phyloP scores from a whole-genome alignment of 2,888 invertebrate genomes.

The Lymantria dispar region DNA sequence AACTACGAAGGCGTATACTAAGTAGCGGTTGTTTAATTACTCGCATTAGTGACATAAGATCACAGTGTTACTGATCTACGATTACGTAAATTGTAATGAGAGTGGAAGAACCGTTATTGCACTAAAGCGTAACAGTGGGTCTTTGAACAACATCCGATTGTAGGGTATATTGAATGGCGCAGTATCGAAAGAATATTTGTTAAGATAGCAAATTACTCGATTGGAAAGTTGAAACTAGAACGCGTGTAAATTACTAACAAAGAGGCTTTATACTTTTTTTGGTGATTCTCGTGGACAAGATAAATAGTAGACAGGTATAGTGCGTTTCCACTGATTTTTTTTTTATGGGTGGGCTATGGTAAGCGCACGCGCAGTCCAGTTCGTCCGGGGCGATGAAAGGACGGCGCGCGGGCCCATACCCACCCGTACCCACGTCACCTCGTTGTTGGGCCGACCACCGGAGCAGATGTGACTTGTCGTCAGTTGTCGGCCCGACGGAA shows the following conservation, averaged over 20 bases:
- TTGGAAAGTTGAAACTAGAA: constrained; percentile 1
- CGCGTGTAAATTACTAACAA: not conserved
- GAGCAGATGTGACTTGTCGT: too few species aligned
- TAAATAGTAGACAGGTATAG: not conserved
- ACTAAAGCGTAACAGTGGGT: constrained; percentile 7
- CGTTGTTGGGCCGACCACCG: too few species aligned
- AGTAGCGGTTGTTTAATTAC: not conserved
- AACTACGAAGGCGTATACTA: not conserved
- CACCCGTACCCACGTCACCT: too few species aligned
- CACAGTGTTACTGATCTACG: constrained; percentile 19
- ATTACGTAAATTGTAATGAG: constrained; percentile 43
- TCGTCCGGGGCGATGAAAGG: too few species aligned
- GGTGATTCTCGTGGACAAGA: not conserved
- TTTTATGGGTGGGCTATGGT: too few species aligned
- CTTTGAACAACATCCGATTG: not conserved
- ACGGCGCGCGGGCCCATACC: too few species aligned
- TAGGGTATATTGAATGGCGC: not conserved
- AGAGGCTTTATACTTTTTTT: constrained; percentile 9
- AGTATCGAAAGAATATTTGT: constrained; percentile 4
- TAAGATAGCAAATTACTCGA: constrained; percentile 1
- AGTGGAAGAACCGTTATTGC: constrained; percentile 34
- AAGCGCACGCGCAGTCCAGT: too few species aligned
- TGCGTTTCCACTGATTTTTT: not conserved
- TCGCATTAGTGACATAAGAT: not conserved
- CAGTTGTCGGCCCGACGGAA: too few species aligned